Evolutionary conservation across 2,797 vertebrate species (phyloP).

Genomic region (Sebastes vulpes): DNA sequence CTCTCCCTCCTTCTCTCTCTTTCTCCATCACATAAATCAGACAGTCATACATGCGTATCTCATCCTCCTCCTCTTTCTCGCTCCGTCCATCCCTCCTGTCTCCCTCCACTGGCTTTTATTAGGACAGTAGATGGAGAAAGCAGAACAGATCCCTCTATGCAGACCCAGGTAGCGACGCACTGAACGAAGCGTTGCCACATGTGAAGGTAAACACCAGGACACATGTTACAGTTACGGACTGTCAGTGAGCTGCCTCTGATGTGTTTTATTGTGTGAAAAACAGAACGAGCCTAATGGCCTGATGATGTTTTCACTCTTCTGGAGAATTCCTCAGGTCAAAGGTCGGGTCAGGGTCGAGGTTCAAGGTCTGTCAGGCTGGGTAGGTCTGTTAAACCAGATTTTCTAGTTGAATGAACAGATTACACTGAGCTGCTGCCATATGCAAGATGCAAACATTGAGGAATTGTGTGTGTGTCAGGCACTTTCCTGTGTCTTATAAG

Average conservation of each 20-base stretch:
- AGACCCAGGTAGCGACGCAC: conserved; percentile 23
- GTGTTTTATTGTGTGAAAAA: conserved; percentile 29
- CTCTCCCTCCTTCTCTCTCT: conserved; percentile 4
- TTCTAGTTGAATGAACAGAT: conserved; percentile 40
- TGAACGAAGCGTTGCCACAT: conserved; percentile 44
- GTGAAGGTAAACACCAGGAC: conserved; percentile 42
- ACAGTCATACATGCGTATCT: conserved; percentile 56
- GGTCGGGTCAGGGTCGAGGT: conserved; percentile 14
- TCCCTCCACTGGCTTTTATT: conserved; percentile 78
- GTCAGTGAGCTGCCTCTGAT: conserved; percentile 4
- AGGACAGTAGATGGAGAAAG: conserved; percentile 77
- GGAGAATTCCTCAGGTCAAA: conserved; percentile 19
- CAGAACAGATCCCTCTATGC: conserved; percentile 36
- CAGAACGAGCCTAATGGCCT: neutral
- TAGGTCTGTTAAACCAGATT: conserved; percentile 30
- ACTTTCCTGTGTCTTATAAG: neutral
- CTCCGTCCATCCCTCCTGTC: conserved; percentile 48
- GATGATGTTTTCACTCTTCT: conserved; percentile 23
- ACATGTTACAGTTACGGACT: conserved; percentile 38
- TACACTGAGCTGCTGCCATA: conserved; percentile 1
- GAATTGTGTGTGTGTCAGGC: conserved; percentile 3
- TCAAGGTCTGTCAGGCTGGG: conserved; percentile 34
- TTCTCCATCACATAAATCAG: conserved; percentile 73
- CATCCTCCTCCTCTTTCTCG: conserved; percentile 52
- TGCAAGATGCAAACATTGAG: conserved; percentile 5